Evolutionary conservation across 2,113 vertebrate species (phyloP), one percentile per base, ranked within the genome.

Genomic region (Salminus brasiliensis): DNA sequence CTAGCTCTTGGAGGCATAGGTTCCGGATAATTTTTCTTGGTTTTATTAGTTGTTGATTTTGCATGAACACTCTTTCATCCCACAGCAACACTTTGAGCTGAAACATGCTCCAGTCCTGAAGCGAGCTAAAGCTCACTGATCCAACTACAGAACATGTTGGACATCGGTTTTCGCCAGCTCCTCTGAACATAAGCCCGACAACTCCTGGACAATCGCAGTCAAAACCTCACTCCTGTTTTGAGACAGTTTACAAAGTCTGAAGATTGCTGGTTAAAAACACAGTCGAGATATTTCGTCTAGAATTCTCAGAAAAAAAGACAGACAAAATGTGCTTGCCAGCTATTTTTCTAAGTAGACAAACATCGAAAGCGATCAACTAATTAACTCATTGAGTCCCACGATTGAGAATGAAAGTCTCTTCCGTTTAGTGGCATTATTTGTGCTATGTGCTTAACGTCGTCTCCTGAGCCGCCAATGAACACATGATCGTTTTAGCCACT

Each of bases 271-370:
- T 27, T 75, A 36, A 34, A 36, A 39, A 66, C n/a, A 52, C 8
- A 75, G 32, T 53, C 47, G 21, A 53, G 43, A 34, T 78, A 74
- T 74, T 52, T 62, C 69, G 71, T 49, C 49, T 55, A 36, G 47
- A 13, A 29, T 66, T 53, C 34, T 65, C 11, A 1, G 43, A 65
- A 18, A 55, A 55, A 27, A 16, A 5, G 34, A 78, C 69, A 73
- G 57, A 60, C 57, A 72, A 62, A 72, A 72, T 72, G 47, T 41
- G 52, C 76, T 72, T 72, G 47, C 47, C 47, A 52, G 74, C 47
- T 47, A 70, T 25, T 59, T 30, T 69, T 43, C 36, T 36, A 82
- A 74, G 30, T 70, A 60, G 75, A 23, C 68, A 81, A 70, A 65
- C 34, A 72, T 23, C 15, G 47, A 60, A 78, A 60, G 27, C 66